Evolutionary conservation across 2,113 vertebrate genomes (phyloP), one percentile per base, ranked within the genome.

Genomic region (Cercocebus atys): DNA sequence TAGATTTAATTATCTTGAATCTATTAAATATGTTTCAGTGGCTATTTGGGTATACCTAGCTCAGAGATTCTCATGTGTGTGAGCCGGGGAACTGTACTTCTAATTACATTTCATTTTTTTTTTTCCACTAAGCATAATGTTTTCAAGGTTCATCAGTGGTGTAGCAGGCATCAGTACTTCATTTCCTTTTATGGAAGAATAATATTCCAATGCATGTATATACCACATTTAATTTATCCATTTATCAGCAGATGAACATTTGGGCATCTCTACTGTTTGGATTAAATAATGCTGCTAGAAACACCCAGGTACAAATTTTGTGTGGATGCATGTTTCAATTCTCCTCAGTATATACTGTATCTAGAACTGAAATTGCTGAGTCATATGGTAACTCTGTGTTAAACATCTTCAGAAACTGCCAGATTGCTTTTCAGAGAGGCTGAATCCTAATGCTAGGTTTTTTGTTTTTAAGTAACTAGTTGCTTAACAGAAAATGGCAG

Each of bases 1-100:
- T 84, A 78, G 50, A 66, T 95, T 92, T 90, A 90, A 96, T 93
- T 72, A 95, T 82, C 76, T 90, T 87, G 57, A 93, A 84, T 83
- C 40, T 84, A 87, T 59, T 88, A 85, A 76, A 76, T 78, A 70
- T 3, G 22, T 64, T 68, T 81, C n/a, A 86, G 38, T 68, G 52
- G 32, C 35, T 47, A 75, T 8, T 40, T 2, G 1, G 50, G 17
- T 32, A 43, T 23, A 52, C 9, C 45, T 40, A 72, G 30, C 16
- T 23, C 64, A 79, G 59, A 94, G 68, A 16, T 55, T 52, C 30
- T 35, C 20, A 3, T 2, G 3, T 38, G 66, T 76, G 10, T 81
- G 80, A 80, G 22, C 8, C n/a, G 25, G 43, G 35, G 45, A 25
- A 20, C 35, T 25, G 45, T 78, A 6, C 61, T 64, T 17, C 27